phyloP scores from a whole-genome alignment of 2,888 invertebrate species.

The Linyphia triangularis region DNA sequence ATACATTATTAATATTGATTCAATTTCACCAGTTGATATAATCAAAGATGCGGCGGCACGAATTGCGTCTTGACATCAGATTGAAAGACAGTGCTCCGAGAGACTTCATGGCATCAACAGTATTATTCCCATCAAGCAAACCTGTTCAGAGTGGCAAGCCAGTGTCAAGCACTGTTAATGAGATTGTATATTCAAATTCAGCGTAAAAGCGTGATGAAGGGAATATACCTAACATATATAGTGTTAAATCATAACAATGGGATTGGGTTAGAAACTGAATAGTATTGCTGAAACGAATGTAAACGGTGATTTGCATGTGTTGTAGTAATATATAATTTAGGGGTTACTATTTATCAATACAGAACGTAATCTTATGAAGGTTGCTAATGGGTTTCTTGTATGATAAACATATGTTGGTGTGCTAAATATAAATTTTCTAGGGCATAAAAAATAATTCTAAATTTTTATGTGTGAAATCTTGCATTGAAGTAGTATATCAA shows the following conservation, averaged over 20 bases:
- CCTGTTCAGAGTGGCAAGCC: neutral
- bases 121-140: neutral
- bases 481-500: too few species aligned
- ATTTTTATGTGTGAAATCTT: too few species aligned
- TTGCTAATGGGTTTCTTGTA: too few species aligned
- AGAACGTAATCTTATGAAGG: too few species aligned
- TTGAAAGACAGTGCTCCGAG: neutral
- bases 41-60: slow-evolving; percentile 5
- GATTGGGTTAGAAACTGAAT: too few species aligned
- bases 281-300: too few species aligned
- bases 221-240: neutral
- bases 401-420: too few species aligned
- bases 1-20: slow-evolving; percentile 26
- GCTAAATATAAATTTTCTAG: too few species aligned
- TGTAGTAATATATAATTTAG: too few species aligned
- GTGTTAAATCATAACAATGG: neutral
- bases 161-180: neutral
- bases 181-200: neutral
- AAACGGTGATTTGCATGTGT: too few species aligned
- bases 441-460: too few species aligned
- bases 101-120: neutral
- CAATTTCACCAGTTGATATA: neutral
- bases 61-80: neutral
- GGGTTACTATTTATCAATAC: too few species aligned
- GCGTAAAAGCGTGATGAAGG: neutral